Conservation (phyloP, 2,888 invertebrate species). For the Ectemnius continuus region DNA sequence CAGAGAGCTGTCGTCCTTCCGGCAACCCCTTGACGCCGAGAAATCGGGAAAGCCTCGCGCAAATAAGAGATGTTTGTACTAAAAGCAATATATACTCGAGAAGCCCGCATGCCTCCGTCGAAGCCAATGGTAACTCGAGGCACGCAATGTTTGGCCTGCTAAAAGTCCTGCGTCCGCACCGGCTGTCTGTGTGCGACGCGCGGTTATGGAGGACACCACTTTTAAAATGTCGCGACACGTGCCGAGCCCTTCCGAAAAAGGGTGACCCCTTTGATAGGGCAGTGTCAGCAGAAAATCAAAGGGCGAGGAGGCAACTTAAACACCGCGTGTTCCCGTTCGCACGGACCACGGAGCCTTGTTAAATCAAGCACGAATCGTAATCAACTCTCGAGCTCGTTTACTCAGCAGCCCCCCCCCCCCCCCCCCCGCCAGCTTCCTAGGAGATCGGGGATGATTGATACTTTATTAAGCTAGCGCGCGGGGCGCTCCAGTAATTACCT, state of each 20-base stretch:
- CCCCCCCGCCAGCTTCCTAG: neutral
- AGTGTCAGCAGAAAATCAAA: constrained; percentile 55
- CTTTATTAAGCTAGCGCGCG: neutral
- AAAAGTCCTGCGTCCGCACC: constrained; percentile 63
- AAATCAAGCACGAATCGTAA: constrained; percentile 35
- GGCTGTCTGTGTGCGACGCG: constrained; percentile 40
- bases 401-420: neutral
- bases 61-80: constrained; percentile 57
- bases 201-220: constrained; percentile 48
- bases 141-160: constrained; percentile 72
- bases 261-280: constrained; percentile 41
- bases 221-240: constrained; percentile 54
- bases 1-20: constrained; percentile 22
- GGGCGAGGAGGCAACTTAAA: constrained; percentile 58
- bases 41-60: constrained; percentile 33
- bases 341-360: constrained; percentile 50
- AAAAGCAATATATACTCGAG: constrained; percentile 59
- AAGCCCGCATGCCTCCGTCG: constrained; percentile 49
- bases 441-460: neutral
- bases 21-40: constrained; percentile 30
- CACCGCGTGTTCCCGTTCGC: constrained; percentile 62
- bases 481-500: neutral
- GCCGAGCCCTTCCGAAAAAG: constrained; percentile 43
- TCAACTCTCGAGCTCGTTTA: neutral
- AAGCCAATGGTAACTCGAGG: constrained; percentile 64